phyloP scores from a whole-genome alignment of 2,113 vertebrate species.

The Cololabis saira region DNA sequence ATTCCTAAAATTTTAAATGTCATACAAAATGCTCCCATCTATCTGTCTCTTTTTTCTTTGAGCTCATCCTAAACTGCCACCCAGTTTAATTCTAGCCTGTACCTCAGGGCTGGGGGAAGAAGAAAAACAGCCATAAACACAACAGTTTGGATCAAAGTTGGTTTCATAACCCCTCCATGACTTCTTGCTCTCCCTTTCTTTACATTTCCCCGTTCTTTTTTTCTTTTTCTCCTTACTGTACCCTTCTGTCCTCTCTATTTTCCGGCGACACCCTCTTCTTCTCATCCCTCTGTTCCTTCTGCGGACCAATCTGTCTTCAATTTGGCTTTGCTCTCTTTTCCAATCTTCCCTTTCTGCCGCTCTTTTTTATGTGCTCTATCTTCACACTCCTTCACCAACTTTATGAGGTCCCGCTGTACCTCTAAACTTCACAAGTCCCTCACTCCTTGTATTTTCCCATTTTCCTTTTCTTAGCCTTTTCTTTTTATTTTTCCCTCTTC shows the following conservation, averaged over 20 bases:
- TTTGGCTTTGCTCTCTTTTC: conserved; percentile 60
- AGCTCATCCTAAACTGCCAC: conserved; percentile 62
- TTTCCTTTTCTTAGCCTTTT: conserved; percentile 42
- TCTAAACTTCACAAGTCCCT: conserved; percentile 68
- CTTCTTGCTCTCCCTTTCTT: conserved; percentile 60
- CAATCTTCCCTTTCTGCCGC: conserved; percentile 48
- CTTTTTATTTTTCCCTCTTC: not conserved
- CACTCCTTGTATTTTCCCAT: conserved; percentile 41
- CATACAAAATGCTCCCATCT: conserved; percentile 18
- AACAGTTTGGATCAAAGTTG: conserved; percentile 76
- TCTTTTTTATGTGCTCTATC: conserved; percentile 62
- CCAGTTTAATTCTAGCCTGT: conserved; percentile 74
- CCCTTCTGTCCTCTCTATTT: conserved; percentile 27
- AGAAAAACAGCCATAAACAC: conserved; percentile 67
- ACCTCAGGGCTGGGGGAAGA: conserved; percentile 57
- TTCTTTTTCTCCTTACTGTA: conserved; percentile 26
- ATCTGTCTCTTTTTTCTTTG: conserved; percentile 27
- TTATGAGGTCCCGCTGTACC: conserved; percentile 62
- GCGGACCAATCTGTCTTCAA: conserved; percentile 59
- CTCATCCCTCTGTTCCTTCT: conserved; percentile 19
- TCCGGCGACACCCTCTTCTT: conserved; percentile 14
- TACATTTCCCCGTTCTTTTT: conserved; percentile 23
- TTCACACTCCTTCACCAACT: conserved; percentile 52
- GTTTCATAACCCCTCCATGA: conserved; percentile 76
- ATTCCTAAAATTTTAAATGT: conserved; percentile 14